phyloP scores from a whole-genome alignment of 2,797 vertebrate genomes.

The Xiphorhynchus erythropygius region DNA sequence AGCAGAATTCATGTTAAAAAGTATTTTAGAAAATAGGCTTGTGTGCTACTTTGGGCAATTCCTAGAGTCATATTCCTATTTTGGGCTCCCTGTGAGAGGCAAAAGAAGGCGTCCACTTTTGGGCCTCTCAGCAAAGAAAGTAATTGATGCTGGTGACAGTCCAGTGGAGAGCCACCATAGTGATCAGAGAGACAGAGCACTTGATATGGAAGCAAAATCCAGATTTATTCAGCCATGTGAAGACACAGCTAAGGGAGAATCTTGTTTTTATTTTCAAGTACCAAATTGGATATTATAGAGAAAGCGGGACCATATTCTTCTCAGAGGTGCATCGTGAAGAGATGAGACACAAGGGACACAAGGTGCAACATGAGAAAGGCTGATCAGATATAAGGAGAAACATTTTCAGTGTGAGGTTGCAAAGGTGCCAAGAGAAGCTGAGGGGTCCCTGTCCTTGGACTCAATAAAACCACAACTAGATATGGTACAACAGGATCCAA shows the following conservation, averaged over 20 bases:
- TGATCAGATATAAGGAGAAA: not conserved
- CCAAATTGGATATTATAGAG: not conserved
- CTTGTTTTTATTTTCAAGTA: not conserved
- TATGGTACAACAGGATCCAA: not conserved
- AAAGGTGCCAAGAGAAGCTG: not conserved
- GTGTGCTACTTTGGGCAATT: not conserved
- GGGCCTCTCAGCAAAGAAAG: not conserved
- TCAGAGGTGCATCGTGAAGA: not conserved
- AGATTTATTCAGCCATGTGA: not conserved
- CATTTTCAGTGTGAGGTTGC: not conserved
- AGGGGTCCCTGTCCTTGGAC: not conserved
- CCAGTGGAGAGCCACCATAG: not conserved
- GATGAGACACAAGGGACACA: not conserved
- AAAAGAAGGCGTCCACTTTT: not conserved
- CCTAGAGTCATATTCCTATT: not conserved
- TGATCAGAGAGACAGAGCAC: not conserved
- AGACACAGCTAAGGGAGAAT: not conserved
- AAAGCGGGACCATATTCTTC: not conserved
- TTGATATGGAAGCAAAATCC: not conserved
- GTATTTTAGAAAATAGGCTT: not conserved
- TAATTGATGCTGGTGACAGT: not conserved
- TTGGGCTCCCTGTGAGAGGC: not conserved
- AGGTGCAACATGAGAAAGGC: not conserved
- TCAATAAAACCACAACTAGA: not conserved
- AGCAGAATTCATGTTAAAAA: not conserved